Base-by-base conservation (phyloP, 2,113 vertebrate species). In the Lagopus muta region DNA sequence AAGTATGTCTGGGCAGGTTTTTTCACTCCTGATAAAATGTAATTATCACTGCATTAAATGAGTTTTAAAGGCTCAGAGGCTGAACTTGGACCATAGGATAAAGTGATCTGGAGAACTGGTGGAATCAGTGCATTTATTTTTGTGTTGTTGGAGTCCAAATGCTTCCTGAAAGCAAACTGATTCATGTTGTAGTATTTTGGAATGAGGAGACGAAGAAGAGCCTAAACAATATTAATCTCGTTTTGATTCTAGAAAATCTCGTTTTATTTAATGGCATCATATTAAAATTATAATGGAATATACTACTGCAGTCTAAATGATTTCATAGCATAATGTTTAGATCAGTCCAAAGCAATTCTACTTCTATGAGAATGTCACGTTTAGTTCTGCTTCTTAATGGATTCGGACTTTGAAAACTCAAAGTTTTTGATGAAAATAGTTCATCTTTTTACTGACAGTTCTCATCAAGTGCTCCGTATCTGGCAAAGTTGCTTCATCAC, bases 381-480 rank as follows among this genome's bases (percentile, higher is more conserved):
- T 92, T 85, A 66, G 76, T 87, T 91, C 92, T 88, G 10, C 54
- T 47, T 73, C 64, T 84, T 79, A 76, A 94, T 80, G 30, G 82
- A 62, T 89, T 72, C 32, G 42, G 75, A 69, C 42, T 66, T 85
- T 28, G 42, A 92, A 89, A 50, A 85, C 54, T 88, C 42, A 54
- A 76, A 87, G 67, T 45, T 90, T 22, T 82, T 80, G 60, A 70
- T 87, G 70, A 89, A 94, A 75, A 22, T 55, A 82, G 20, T 82
- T 95, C 32, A 13, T 65, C 1, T 8, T 38, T 88, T 76, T 84
- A 72, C 69, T 30, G 25, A n/a, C 28, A 54, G 36, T 36, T 85
- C 40, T 94, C 13, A 84, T 40, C 64, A 61, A 62, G 38, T 87
- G 52, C 32, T 89, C 17, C 57, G 1, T 22, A 61, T 85, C 22